phyloP scores from a whole-genome alignment of 2,113 vertebrate species.

The Neolamprologus kungweensis region DNA sequence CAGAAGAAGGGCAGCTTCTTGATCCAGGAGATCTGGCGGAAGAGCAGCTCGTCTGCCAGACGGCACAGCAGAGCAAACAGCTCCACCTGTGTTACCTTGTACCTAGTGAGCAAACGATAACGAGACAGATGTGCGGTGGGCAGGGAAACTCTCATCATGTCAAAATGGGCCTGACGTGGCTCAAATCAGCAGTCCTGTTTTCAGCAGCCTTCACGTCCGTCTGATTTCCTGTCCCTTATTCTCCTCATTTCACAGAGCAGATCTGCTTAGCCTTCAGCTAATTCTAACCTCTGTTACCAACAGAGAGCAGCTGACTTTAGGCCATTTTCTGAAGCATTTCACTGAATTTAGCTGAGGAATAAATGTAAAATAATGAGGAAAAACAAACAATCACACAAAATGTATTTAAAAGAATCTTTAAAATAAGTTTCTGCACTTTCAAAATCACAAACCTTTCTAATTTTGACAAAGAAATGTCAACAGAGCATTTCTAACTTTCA shows the following conservation, averaged over 20 bases:
- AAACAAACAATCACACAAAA: neutral
- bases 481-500: neutral
- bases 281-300: neutral
- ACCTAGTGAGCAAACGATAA: constrained; percentile 64
- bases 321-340: neutral
- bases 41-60: constrained; percentile 94
- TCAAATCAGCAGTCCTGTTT: neutral
- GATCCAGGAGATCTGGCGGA: constrained; percentile 97
- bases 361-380: neutral
- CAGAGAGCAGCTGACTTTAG: neutral
- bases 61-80: constrained; percentile 93
- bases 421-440: neutral
- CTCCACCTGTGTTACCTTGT: constrained; percentile 95
- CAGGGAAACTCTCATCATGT: neutral
- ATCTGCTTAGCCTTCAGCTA: neutral
- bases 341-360: fast-evolving
- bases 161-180: too few relatives aligned
- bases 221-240: fast-evolving
- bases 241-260: neutral
- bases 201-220: neutral
- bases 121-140: neutral
- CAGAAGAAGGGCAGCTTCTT: constrained; percentile 99
- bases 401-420: neutral
- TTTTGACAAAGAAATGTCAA: neutral
- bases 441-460: neutral